A percentile compares a stretch with the other conserved stretches of the same genome.
Conservation (phyloP, 53 echinoderm and acorn worm genomes). For the Temnopleurus reevesii region DNA sequence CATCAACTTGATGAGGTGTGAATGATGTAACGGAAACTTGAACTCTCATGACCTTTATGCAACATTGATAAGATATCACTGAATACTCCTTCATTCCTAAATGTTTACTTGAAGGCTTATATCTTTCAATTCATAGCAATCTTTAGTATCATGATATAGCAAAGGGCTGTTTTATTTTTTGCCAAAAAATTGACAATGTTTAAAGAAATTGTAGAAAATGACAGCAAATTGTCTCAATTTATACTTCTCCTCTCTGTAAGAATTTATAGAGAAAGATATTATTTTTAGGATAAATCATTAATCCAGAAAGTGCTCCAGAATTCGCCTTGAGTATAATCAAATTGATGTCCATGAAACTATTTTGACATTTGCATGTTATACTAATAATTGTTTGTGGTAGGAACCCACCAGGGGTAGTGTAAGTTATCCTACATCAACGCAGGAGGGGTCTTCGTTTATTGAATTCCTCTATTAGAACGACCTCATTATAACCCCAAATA, state of each 20-base stretch:
- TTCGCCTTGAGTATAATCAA: not conserved
- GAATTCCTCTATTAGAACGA: not conserved
- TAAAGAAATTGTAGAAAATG: no score
- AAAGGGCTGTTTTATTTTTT: no score
- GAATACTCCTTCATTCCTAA: not conserved
- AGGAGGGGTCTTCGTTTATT: not conserved
- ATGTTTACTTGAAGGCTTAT: no score
- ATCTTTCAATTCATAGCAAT: no score
- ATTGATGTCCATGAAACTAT: not conserved
- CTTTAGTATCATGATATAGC: no score
- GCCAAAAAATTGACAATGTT: no score
- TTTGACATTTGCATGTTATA: slow-evolving; percentile 14
- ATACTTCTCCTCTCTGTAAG: no score
- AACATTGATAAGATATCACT: not conserved
- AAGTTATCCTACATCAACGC: not conserved
- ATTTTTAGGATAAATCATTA: no score
- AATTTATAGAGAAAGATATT: no score
- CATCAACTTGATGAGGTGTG: not conserved
- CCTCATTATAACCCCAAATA: slow-evolving; percentile 13
- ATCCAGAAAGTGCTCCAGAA: no score
- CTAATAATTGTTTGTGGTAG: not conserved
- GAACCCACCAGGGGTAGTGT: not conserved
- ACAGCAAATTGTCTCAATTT: no score
- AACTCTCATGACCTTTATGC: not conserved
- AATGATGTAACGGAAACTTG: not conserved